Conservation (phyloP, 2,888 invertebrate species). For the Diaperis boleti region DNA sequence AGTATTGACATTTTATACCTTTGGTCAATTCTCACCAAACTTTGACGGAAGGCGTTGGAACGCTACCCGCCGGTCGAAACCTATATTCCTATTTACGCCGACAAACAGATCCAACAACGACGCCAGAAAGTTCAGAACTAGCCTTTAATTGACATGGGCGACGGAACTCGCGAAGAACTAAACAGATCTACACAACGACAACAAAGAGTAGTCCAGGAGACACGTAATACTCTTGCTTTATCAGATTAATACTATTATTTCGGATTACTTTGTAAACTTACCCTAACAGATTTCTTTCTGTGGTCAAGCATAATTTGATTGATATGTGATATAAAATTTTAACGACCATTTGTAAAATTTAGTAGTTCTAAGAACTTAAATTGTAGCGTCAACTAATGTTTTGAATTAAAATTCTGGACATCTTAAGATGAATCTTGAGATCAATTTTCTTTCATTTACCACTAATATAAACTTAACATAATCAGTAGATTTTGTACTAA, state of each 20-base stretch:
- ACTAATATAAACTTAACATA: too few species aligned
- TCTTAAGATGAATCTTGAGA: too few species aligned
- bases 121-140: conserved; percentile 1
- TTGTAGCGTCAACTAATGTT: too few species aligned
- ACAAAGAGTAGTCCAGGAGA: neutral
- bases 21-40: conserved; percentile 64
- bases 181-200: neutral
- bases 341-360: too few species aligned
- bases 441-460: too few species aligned
- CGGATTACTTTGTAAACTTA: too few species aligned
- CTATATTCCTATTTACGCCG: conserved; percentile 52
- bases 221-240: neutral
- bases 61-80: conserved; percentile 40
- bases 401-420: too few species aligned
- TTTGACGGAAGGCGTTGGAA: conserved; percentile 64
- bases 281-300: too few species aligned
- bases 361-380: too few species aligned
- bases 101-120: conserved; percentile 57
- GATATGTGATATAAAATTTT: too few species aligned
- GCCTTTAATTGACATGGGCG: conserved; percentile 47
- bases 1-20: conserved; percentile 66
- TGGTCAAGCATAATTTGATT: too few species aligned
- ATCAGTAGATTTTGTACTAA: too few species aligned
- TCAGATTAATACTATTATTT: neutral
- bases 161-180: neutral